Percentiles rank a stretch among this genome's conserved stretches.
Conservation (phyloP, 2,113 vertebrate genomes). For the Halcyon malimbica region DNA sequence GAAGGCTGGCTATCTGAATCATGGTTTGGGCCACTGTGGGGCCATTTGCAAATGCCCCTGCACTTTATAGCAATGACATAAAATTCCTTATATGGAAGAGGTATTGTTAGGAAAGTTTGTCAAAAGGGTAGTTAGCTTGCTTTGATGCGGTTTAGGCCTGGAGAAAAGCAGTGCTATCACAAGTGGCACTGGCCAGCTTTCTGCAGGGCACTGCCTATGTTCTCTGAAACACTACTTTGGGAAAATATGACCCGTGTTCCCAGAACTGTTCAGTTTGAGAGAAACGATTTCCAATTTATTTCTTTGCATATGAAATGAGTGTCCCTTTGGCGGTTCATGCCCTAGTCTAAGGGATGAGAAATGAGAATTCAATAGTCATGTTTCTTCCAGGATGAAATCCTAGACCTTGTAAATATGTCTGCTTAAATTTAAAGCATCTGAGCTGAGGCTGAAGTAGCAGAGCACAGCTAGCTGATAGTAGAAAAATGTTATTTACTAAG, state of each 20-base stretch:
- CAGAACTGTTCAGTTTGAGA: not conserved
- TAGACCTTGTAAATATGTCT: not conserved
- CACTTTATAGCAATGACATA: not conserved
- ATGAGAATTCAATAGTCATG: not conserved
- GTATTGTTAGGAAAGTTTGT: not conserved
- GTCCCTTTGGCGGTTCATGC: not conserved
- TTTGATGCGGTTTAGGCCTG: not conserved
- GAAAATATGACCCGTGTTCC: not conserved
- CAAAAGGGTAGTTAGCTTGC: not conserved
- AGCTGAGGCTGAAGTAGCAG: not conserved
- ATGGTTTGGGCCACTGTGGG: not conserved
- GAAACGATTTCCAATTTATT: not conserved
- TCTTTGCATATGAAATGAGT: not conserved
- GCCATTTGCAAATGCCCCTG: not conserved
- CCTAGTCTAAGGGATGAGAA: not conserved
- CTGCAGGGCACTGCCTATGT: not conserved
- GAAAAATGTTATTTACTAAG: not conserved
- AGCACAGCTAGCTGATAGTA: not conserved
- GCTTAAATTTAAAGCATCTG: conserved; percentile 16
- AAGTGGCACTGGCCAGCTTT: not conserved
- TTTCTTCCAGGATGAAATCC: not conserved
- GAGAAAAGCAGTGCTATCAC: not conserved
- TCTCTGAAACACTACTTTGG: not conserved
- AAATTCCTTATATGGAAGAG: not conserved
- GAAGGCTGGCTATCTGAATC: not conserved